A percentile compares a stretch with the other conserved stretches of the same genome.
Conservation (phyloP, 2,888 invertebrate species). For the Drosophila nigritarsus region DNA sequence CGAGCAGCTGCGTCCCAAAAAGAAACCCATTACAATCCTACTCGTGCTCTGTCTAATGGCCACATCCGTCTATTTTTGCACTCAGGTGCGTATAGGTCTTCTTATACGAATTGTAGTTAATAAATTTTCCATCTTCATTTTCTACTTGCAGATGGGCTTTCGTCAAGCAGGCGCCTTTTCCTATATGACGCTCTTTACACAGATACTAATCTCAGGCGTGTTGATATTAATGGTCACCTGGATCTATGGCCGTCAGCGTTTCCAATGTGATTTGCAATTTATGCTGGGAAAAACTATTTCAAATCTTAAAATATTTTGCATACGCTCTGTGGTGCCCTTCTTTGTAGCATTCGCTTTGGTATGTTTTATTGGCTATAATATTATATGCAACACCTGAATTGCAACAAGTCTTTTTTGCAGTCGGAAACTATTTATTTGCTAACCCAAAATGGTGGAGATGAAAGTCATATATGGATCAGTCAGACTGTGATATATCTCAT, state of each 20-base stretch:
- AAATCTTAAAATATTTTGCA: constrained; percentile 84
- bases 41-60: constrained; percentile 60
- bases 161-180: constrained; percentile 77
- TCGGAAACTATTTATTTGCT: constrained; percentile 39
- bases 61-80: constrained; percentile 80
- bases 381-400: background rate
- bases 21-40: constrained; percentile 62
- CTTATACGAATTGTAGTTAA: background rate
- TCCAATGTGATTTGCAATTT: constrained; percentile 89
- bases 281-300: constrained; percentile 89
- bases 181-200: constrained; percentile 75
- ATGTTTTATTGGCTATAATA: constrained; percentile 21
- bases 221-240: constrained; percentile 93
- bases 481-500: constrained; percentile 74
- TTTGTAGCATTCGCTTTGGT: constrained; percentile 79
- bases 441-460: constrained; percentile 36
- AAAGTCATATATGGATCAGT: constrained; percentile 60
- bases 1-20: constrained; percentile 72
- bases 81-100: constrained; percentile 65
- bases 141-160: constrained; percentile 76
- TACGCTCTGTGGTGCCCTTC: constrained; percentile 82
- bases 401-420: constrained; percentile 23
- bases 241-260: constrained; percentile 90
- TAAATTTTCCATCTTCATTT: background rate
- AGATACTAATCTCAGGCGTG: constrained; percentile 87